A percentile compares a stretch with the other conserved stretches of the same genome.
These are phyloP conservation scores for Trichopoda pennipes DNA, from an alignment of 2,888 invertebrate species.

Conservation along the genomic window DNA sequence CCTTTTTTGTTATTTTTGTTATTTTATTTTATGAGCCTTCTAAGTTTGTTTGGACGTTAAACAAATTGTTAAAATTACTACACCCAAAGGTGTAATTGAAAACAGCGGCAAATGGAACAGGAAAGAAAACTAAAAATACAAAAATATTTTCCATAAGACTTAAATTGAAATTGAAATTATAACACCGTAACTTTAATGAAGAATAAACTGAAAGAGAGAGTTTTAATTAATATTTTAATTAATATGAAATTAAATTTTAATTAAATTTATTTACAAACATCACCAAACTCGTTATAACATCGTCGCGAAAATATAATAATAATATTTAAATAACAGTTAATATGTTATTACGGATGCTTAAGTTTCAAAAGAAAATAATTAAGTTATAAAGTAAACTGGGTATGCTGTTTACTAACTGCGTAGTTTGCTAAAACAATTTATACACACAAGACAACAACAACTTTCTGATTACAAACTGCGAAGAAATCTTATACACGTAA, in stretches of 20 bases:
- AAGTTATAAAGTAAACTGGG: too few relatives aligned
- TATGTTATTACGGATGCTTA: too few relatives aligned
- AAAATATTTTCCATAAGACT: constrained; percentile 3
- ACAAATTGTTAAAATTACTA: constrained; percentile 75
- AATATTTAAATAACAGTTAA: too few relatives aligned
- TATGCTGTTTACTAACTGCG: too few relatives aligned
- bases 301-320: too few relatives aligned
- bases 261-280: neutral
- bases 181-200: neutral
- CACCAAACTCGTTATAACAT: too few relatives aligned
- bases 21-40: neutral
- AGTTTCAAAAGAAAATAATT: too few relatives aligned
- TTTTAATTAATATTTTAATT: constrained; percentile 23
- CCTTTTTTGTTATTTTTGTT: neutral
- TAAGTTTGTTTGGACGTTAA: constrained; percentile 36
- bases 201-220: constrained; percentile 6
- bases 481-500: too few relatives aligned
- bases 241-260: neutral
- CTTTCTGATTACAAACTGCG: too few relatives aligned
- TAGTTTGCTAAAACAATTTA: too few relatives aligned
- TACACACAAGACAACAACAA: too few relatives aligned
- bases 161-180: constrained; percentile 12
- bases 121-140: neutral
- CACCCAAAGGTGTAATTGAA: constrained; percentile 80
- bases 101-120: constrained; percentile 69